phyloP scores from a whole-genome alignment of 2,113 vertebrate genomes.

The Talpa occidentalis region DNA sequence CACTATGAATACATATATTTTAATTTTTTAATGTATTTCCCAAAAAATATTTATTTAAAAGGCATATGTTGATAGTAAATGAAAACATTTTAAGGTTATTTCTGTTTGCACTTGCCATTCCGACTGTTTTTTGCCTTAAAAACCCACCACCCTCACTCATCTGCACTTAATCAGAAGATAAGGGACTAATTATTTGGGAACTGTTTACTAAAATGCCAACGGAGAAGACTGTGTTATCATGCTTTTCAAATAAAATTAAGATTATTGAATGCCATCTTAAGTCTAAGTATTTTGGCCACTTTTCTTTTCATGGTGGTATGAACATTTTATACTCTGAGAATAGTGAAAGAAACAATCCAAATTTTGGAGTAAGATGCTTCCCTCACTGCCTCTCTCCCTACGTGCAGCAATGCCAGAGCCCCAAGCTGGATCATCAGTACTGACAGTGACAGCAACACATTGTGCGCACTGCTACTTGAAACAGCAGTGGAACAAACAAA shows the following conservation, averaged over 20 bases:
- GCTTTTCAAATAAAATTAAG: conserved; percentile 50
- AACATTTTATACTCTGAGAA: background rate
- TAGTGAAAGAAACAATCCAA: background rate
- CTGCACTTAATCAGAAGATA: background rate
- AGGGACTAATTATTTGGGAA: background rate
- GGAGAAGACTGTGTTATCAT: background rate
- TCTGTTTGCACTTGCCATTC: background rate
- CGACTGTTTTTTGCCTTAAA: background rate
- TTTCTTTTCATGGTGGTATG: background rate
- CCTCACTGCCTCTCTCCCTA: background rate
- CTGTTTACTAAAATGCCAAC: background rate
- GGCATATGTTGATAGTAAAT: conserved; percentile 64
- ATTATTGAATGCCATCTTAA: background rate
- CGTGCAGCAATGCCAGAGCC: no score
- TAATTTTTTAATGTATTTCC: conserved; percentile 87
- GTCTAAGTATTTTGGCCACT: background rate
- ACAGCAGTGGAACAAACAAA: conserved; percentile 57
- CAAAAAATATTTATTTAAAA: conserved; percentile 92
- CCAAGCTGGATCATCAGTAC: background rate
- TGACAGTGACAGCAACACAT: background rate
- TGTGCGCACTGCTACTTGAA: background rate
- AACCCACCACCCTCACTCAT: background rate
- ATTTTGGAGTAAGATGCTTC: background rate
- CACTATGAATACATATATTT: background rate
- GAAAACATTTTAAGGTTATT: conserved; percentile 63